phyloP scores from a whole-genome alignment of 1,140 invertebrate genomes.

The Drosophila repleta region DNA sequence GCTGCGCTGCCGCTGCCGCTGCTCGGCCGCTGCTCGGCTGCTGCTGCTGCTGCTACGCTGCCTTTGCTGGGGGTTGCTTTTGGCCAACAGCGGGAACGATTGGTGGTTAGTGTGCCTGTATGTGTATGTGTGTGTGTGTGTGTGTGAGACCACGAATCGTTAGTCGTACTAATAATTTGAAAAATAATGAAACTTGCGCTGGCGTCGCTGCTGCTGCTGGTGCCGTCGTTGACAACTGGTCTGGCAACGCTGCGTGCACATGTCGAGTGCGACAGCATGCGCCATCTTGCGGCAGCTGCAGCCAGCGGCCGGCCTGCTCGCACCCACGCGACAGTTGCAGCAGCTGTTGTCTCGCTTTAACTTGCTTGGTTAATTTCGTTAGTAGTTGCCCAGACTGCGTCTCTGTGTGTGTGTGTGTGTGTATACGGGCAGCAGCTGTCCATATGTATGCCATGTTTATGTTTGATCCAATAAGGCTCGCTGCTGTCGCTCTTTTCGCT shows the following conservation, averaged over 20 bases:
- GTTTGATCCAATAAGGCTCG: conserved; percentile 59
- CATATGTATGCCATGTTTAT: conserved; percentile 53
- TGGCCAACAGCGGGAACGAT: conserved; percentile 63
- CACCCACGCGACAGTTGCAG: conserved; percentile 6
- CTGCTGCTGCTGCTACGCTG: conserved; percentile 38
- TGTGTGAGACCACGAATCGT: conserved; percentile 78
- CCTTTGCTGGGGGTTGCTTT: conserved; percentile 32
- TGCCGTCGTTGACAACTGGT: conserved; percentile 2
- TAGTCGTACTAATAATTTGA: conserved; percentile 83
- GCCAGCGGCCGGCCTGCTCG: conserved; percentile 26
- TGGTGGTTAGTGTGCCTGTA: conserved; percentile 71
- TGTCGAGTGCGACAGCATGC: conserved; percentile 19
- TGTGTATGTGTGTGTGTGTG: conserved; percentile 31
- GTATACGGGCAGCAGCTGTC: conserved; percentile 3
- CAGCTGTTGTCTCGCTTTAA: conserved; percentile 61
- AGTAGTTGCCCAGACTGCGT: conserved; percentile 46
- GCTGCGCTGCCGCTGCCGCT: conserved; percentile 19
- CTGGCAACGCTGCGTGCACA: conserved; percentile 11
- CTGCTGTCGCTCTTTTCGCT: conserved; percentile 32
- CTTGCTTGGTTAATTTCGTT: conserved; percentile 77
- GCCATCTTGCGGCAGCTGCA: conserved; percentile 21
- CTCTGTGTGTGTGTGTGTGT: conserved; percentile 12
- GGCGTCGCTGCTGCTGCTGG: conserved; percentile 9
- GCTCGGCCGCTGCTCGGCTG: conserved; percentile 25
- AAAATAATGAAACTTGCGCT: conserved; percentile 73